Conservation (phyloP, 2,888 invertebrate species). For the Bombylius discolor region DNA sequence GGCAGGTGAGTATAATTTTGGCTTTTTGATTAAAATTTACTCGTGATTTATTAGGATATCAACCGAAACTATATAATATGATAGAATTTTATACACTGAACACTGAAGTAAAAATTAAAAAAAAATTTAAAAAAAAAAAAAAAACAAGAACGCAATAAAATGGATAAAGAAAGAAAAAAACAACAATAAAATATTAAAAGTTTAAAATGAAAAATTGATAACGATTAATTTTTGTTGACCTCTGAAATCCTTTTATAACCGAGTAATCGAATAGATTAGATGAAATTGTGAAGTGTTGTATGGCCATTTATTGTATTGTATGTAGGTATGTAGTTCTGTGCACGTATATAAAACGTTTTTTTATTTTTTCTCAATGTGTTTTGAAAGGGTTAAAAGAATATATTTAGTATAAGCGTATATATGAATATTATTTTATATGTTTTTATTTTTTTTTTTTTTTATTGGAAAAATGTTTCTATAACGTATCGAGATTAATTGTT, state of each 20-base stretch:
- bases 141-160: background rate
- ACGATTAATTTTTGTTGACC: slow-evolving; percentile 13
- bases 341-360: too few species aligned
- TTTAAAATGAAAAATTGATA: slow-evolving; percentile 10
- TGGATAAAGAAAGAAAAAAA: background rate
- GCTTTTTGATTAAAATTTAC: slow-evolving; percentile 10
- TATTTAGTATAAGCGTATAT: too few species aligned
- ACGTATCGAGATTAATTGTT: slow-evolving; percentile 10
- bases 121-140: background rate
- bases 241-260: slow-evolving; percentile 2
- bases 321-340: too few species aligned
- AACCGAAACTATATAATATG: slow-evolving; percentile 1
- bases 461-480: background rate
- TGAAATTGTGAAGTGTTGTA: too few species aligned
- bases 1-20: slow-evolving; percentile 5
- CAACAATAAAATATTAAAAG: background rate
- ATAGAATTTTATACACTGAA: background rate
- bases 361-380: too few species aligned
- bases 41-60: slow-evolving; percentile 11
- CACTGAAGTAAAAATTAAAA: background rate
- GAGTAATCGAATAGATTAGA: background rate
- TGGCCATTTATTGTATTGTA: too few species aligned
- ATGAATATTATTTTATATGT: too few species aligned
- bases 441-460: too few species aligned
- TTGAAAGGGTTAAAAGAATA: too few species aligned